phyloP scores from a whole-genome alignment of 2,113 vertebrate species.

The Oncorhynchus masou region DNA sequence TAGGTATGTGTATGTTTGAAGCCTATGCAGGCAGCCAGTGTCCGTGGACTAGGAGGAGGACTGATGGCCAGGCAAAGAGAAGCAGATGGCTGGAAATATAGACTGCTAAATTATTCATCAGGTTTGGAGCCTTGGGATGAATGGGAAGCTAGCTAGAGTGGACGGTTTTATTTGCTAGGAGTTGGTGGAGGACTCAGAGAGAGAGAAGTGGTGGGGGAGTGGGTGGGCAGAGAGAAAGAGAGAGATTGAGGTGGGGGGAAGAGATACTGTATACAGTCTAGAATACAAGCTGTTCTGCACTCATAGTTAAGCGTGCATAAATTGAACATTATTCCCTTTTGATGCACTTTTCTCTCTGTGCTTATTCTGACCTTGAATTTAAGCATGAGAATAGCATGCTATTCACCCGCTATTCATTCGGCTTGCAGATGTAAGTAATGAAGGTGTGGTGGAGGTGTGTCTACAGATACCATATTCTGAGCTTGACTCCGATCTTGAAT shows the following conservation, averaged over 20 bases:
- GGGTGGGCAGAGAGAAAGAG: neutral
- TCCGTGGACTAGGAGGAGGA: neutral
- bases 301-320: no score
- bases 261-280: neutral
- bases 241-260: neutral
- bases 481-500: no score
- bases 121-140: constrained; percentile 64
- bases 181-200: neutral
- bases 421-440: no score
- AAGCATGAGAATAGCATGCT: no score
- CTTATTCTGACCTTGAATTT: no score
- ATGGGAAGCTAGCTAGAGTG: constrained; percentile 54
- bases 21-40: neutral
- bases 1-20: neutral
- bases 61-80: constrained; percentile 42
- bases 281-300: no score
- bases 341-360: no score
- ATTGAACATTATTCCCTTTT: no score
- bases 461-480: no score
- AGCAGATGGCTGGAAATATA: constrained; percentile 70
- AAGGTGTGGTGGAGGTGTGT: no score
- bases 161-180: constrained; percentile 54
- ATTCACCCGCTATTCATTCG: no score
- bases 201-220: neutral
- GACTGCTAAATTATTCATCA: constrained; percentile 73